Percentiles rank a stretch among this genome's conserved stretches.
These are phyloP conservation scores for Heliconius charithonia DNA, from an alignment of 2,888 invertebrate species.

Conservation along the genomic window DNA sequence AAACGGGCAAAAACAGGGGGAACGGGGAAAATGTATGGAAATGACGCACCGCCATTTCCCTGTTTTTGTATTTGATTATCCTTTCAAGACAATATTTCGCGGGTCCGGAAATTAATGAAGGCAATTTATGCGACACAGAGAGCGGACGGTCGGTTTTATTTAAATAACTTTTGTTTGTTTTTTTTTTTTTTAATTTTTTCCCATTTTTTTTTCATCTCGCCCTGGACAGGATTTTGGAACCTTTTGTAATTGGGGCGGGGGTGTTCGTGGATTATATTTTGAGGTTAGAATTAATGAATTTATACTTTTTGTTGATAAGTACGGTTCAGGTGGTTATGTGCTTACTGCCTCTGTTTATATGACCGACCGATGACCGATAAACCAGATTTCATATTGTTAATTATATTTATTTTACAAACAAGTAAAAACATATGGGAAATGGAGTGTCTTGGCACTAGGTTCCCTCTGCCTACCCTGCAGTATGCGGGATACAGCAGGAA, in stretches of 20 bases:
- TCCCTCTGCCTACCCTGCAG: not conserved
- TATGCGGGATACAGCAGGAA: not conserved
- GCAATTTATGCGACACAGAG: slow-evolving; percentile 82
- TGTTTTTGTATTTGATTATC: slow-evolving; percentile 84
- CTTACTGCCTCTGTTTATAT: not conserved
- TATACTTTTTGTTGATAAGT: slow-evolving; percentile 32
- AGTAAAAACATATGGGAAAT: not conserved
- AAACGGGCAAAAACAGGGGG: slow-evolving; percentile 69
- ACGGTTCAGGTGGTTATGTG: slow-evolving; percentile 11
- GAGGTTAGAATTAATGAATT: slow-evolving; percentile 65
- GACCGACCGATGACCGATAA: not conserved
- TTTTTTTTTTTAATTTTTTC: slow-evolving; percentile 50
- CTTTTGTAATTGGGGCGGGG: slow-evolving; percentile 75
- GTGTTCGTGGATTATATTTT: slow-evolving; percentile 64
- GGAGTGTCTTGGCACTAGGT: not conserved
- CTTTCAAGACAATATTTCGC: slow-evolving; percentile 84
- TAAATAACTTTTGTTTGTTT: slow-evolving; percentile 73
- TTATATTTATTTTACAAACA: not conserved
- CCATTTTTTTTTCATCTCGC: slow-evolving; percentile 56
- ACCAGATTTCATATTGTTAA: not conserved
- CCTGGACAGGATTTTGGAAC: slow-evolving; percentile 65
- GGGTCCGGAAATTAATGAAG: slow-evolving; percentile 83
- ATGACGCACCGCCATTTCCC: slow-evolving; percentile 83
- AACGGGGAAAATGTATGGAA: slow-evolving; percentile 76
- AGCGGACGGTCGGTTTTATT: slow-evolving; percentile 77